Evolutionary conservation across 2,888 invertebrate genomes (phyloP), one percentile per base, ranked within the genome.

Genomic region (Polyploca ridens): DNA sequence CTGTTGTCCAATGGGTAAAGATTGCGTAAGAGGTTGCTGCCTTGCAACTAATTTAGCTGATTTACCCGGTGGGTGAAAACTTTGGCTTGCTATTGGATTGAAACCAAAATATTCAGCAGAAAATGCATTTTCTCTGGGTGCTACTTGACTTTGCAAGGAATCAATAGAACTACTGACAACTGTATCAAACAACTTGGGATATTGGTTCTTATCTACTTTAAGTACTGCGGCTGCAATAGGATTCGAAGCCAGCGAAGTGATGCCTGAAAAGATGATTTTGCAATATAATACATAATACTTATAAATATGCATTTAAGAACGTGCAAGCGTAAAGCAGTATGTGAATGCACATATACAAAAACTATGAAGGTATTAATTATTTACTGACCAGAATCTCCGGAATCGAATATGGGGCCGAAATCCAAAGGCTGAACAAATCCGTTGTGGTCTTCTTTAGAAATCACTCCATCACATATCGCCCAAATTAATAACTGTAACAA

Each of bases 351-450:
- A 33, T n/a, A 44, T 60, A 62, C 64, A 62, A 33, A 62, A 66
- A 63, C 35, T 46, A 64, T 58, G 58, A 54, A 41, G 13, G 19
- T 49, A 63, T 19, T 60, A 8, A 49, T 44, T 63, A 58, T 61
- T 63, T 75, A 82, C 82, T 73, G 66, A 94, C 94, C 92, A 67
- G 86, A 86, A 73, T 88, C 85, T 68, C 87, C 89, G 63, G 91
- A 85, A 63, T 90, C 85, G 71, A 95, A 95, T 77, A 95, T 89
- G n/a, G 94, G 87, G 11, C 91, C 89, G 78, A 95, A 95, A 83
- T 95, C 95, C 79, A 95, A 85, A 14, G 95, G 94, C 69, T 93
- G 89, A 33, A 94, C 94, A 76, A 94, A 95, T 73, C 93, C 95
- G 72, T 85, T 84, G 69, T 88, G 84, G 72, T 87, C 88, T 74